Percentiles rank a stretch among this genome's conserved stretches.
Evolutionary conservation across 2,888 invertebrate species (phyloP).

Genomic region (Incurvaria masculella): DNA sequence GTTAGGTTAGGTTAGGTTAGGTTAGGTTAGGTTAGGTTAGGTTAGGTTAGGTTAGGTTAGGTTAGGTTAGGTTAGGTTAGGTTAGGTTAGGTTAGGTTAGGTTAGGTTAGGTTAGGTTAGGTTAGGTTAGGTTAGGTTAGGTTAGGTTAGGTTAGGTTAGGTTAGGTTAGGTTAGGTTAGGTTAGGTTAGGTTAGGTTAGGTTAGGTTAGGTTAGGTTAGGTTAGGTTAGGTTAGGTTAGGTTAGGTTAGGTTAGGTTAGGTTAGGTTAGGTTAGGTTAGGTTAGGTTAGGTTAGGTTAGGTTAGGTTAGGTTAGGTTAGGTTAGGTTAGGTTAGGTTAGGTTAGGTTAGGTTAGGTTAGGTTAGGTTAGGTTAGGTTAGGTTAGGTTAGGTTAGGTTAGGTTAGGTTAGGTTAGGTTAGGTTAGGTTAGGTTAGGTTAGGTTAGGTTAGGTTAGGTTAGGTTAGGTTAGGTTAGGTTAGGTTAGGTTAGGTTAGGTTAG

Average conservation of each 20-base stretch:
- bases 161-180: conserved; percentile 1
- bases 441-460: conserved; percentile 3
- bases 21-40: conserved; percentile 1
- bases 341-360: conserved; percentile 3
- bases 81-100: conserved; percentile 1
- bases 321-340: conserved; percentile 3
- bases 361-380: conserved; percentile 3
- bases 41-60: conserved; percentile 1
- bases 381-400: conserved; percentile 3
- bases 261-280: conserved; percentile 3
- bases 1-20: conserved; percentile 1
- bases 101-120: conserved; percentile 1
- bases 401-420: conserved; percentile 3
- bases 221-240: conserved; percentile 1
- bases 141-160: conserved; percentile 1
- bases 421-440: conserved; percentile 3
- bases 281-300: conserved; percentile 3
- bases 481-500: conserved; percentile 5
- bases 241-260: background rate
- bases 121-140: conserved; percentile 1
- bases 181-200: conserved; percentile 1
- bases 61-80: conserved; percentile 1
- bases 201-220: conserved; percentile 1
- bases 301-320: conserved; percentile 3
- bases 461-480: conserved; percentile 3